These are phyloP conservation scores for Boleophthalmus pectinirostris DNA, from an alignment of 2,113 vertebrate species.

Conservation along the genomic window DNA sequence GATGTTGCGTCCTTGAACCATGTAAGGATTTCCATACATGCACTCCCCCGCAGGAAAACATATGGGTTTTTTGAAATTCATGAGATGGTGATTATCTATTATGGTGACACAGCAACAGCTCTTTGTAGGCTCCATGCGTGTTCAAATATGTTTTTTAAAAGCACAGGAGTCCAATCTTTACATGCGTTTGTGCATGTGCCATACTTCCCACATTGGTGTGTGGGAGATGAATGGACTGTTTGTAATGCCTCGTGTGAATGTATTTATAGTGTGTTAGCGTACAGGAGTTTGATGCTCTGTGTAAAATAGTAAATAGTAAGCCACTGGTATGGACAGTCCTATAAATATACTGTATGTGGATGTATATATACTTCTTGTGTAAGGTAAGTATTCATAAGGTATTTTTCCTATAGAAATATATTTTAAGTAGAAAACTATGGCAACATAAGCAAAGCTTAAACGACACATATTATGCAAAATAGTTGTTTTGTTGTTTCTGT, in stretches of 20 bases:
- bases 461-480: no score
- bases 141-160: constrained; percentile 7
- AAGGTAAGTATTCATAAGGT: neutral
- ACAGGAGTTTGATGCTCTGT: neutral
- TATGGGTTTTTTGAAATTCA: constrained; percentile 49
- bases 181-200: neutral
- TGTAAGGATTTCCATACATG: constrained; percentile 14
- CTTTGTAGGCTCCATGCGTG: neutral
- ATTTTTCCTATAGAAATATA: no score
- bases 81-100: constrained; percentile 43
- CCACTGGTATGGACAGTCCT: neutral
- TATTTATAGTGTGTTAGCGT: neutral
- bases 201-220: neutral
- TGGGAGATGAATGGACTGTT: constrained; percentile 2
- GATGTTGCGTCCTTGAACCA: constrained; percentile 45
- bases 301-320: neutral
- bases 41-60: constrained; percentile 28
- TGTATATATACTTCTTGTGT: neutral
- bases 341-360: neutral
- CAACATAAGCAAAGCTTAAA: no score
- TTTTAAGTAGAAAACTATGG: no score
- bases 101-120: constrained; percentile 38
- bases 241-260: neutral
- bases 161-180: neutral
- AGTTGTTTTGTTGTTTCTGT: no score